Evolutionary conservation across 2,113 vertebrate genomes (phyloP).

Genomic region (Pelodiscus sinensis): DNA sequence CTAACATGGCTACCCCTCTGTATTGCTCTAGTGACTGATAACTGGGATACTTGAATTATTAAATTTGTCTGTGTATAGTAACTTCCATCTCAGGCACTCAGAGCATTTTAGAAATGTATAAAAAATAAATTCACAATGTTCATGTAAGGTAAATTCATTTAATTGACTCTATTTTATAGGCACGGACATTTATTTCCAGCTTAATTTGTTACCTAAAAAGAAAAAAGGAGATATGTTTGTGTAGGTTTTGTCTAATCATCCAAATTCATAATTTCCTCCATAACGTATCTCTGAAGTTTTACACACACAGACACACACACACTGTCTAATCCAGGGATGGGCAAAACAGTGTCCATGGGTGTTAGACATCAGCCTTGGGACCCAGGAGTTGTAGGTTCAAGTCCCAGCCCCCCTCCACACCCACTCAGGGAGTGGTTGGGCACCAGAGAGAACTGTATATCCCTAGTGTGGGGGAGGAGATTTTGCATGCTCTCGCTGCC

Average conservation of each 20-base stretch:
- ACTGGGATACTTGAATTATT: background rate
- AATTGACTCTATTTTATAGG: background rate
- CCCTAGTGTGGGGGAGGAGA: too few relatives aligned
- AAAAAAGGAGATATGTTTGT: background rate
- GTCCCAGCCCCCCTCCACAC: too few relatives aligned
- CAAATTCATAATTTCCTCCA: background rate
- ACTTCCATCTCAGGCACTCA: background rate
- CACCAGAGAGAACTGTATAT: too few relatives aligned
- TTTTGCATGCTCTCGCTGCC: too few relatives aligned
- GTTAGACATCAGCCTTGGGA: too few relatives aligned
- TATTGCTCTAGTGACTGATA: background rate
- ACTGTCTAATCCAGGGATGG: too few relatives aligned
- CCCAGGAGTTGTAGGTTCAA: too few relatives aligned
- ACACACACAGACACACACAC: too few relatives aligned
- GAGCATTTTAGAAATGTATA: background rate
- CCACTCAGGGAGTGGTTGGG: too few relatives aligned
- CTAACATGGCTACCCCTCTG: too few relatives aligned
- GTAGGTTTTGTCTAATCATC: background rate
- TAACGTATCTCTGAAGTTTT: rapidly evolving
- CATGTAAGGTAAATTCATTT: background rate
- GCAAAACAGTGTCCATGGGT: too few relatives aligned
- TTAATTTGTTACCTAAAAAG: background rate
- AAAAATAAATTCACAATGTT: background rate
- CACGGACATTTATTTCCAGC: background rate
- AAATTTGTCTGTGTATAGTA: background rate